These are phyloP conservation scores for Drosophila subsilvestris DNA, from an alignment of 2,888 invertebrate genomes.

Conservation along the genomic window DNA sequence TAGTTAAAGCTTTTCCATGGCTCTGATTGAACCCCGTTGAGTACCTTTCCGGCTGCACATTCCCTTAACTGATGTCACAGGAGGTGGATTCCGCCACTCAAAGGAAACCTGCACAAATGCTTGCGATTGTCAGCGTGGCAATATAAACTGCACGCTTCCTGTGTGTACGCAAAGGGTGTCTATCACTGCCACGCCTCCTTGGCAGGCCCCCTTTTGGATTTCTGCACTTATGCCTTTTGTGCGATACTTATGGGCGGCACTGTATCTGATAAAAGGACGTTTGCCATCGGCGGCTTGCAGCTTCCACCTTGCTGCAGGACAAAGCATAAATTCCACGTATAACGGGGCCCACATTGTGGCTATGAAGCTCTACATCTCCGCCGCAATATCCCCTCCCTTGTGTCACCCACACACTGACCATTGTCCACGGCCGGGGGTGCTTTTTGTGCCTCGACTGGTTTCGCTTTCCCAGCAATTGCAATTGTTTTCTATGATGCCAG, in stretches of 20 bases:
- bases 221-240: slow-evolving; percentile 50
- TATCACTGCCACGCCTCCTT: neutral
- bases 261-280: slow-evolving; percentile 62
- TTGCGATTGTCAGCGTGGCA: slow-evolving; percentile 22
- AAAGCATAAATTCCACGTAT: slow-evolving; percentile 63
- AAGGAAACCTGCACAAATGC: slow-evolving; percentile 9
- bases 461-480: slow-evolving; percentile 50
- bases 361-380: slow-evolving; percentile 20
- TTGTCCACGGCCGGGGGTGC: slow-evolving; percentile 14
- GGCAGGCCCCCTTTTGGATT: neutral
- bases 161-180: slow-evolving; percentile 9
- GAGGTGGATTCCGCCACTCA: neutral
- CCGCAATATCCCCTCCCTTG: slow-evolving; percentile 1
- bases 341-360: slow-evolving; percentile 43
- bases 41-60: neutral
- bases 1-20: neutral
- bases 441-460: neutral
- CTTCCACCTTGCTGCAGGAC: slow-evolving; percentile 46
- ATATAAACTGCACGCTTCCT: slow-evolving; percentile 38
- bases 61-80: slow-evolving; percentile 1
- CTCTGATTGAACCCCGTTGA: neutral
- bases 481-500: slow-evolving; percentile 63
- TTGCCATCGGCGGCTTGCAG: slow-evolving; percentile 40
- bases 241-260: slow-evolving; percentile 64
- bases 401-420: slow-evolving; percentile 17